Base-by-base conservation (phyloP, 2,888 invertebrate genomes). In the Acleris laterana region DNA sequence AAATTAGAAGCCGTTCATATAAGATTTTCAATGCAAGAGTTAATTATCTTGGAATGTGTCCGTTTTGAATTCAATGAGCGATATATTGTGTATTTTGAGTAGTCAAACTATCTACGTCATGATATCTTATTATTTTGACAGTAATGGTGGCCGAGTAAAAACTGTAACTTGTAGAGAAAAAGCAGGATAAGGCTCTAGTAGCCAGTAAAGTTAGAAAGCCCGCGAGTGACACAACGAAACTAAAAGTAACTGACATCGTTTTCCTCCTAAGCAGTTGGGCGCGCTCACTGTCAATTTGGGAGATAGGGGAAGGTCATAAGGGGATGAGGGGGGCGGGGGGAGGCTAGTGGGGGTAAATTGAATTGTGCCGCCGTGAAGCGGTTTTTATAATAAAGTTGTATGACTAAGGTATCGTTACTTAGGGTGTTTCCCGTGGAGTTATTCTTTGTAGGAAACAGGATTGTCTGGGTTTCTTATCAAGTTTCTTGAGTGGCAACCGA, bases 241-340 rank as follows among this genome's bases (percentile, higher is more conserved):
- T 46, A 38, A 20, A 55, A 62, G 46, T 20, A 19, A 44, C 28
- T 16, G 61, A 53, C n/a, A 44, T 46, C 44, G 46, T 53, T 46
- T 32, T 19, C n/a, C 53, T 20, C 46, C 61, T 53, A 53, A 62
- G 19, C 53, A 32, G 61, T 44, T 53, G 44, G 17, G 61, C 20
- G 42, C 44, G 32, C 20, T 52, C 61, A 19, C 61, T 53, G 61
- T 53, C 61, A 62, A 62, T 32, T 62, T 53, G 46, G 53, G 52
- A 61, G 51, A 32, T 28, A 11, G 20, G 46, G 53, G 52, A 62
- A 53, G 61, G 61, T 32, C 28, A 49, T 20, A 38, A 1, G 38
- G 16, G 58, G 58, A 20, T 6, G n/a, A 1, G 57, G 5, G 13
- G 25, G 17, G 42, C 2, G 20, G 20, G n/a, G 25, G 51, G 51